Conservation (phyloP, 2,113 vertebrate genomes). For the Crypturellus undulatus region DNA sequence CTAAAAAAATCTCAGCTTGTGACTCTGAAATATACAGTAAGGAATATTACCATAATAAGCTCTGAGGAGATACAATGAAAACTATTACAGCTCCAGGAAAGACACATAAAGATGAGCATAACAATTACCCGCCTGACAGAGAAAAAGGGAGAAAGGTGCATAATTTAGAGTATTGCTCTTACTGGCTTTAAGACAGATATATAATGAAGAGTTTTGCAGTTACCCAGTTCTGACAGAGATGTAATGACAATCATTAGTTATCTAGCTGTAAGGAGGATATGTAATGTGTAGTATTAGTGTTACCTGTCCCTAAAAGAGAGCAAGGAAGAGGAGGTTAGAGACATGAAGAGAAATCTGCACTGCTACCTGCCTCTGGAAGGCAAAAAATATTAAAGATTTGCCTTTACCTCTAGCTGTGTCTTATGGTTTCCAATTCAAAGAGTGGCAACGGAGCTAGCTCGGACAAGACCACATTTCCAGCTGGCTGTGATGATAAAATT, state of each 20-base stretch:
- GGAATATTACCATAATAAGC: constrained; percentile 56
- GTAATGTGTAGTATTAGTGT: constrained; percentile 52
- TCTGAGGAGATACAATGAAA: constrained; percentile 60
- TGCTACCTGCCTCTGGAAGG: not conserved
- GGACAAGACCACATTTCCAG: not conserved
- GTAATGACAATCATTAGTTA: constrained; percentile 50
- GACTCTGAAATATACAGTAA: not conserved
- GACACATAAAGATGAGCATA: constrained; percentile 51
- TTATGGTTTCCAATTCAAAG: not conserved
- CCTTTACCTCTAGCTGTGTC: constrained; percentile 1
- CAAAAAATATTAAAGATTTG: constrained; percentile 8
- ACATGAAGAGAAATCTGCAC: not conserved
- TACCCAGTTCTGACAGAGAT: constrained; percentile 22
- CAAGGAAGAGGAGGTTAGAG: not conserved
- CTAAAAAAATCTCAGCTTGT: not conserved
- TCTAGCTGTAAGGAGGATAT: constrained; percentile 14
- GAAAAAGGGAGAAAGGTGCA: constrained; percentile 26
- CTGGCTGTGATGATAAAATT: not conserved
- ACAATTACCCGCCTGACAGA: constrained; percentile 47
- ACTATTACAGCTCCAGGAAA: constrained; percentile 53
- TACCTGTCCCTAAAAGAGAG: constrained; percentile 8
- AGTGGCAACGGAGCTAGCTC: not conserved
- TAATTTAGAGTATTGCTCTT: constrained; percentile 43
- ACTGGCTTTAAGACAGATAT: constrained; percentile 44
- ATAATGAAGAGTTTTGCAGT: constrained; percentile 32